Evolutionary conservation across 1,140 invertebrate genomes (phyloP).

Genomic region (Cherax quadricarinatus): DNA sequence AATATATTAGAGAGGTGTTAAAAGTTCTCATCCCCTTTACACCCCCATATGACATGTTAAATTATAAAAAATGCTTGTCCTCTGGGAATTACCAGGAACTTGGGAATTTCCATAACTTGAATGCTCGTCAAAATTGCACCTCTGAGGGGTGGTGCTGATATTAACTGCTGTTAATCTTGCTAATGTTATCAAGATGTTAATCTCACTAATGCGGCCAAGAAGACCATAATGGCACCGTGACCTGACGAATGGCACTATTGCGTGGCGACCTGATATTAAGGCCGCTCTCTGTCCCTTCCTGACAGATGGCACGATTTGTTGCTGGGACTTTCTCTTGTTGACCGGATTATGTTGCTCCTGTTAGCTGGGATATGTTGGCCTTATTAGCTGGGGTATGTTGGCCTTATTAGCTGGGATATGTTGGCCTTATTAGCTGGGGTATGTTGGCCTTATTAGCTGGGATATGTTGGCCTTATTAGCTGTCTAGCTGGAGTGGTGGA

Average conservation of each 20-base stretch:
- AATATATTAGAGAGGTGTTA: too few relatives aligned
- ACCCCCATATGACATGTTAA: too few relatives aligned
- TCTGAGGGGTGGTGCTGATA: not conserved
- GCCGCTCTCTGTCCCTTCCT: not conserved
- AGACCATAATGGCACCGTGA: not conserved
- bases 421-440: not conserved
- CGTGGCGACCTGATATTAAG: constrained; percentile 1
- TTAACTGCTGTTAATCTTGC: not conserved
- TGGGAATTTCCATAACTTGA: not conserved
- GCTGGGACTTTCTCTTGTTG: not conserved
- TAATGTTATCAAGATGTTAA: constrained; percentile 1
- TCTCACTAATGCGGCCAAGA: constrained; percentile 7
- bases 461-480: not conserved
- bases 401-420: not conserved
- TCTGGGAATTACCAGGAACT: too few relatives aligned
- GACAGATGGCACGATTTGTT: not conserved
- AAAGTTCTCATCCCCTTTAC: too few relatives aligned
- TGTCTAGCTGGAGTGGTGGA: too few relatives aligned
- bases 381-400: not conserved
- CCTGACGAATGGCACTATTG: constrained; percentile 3
- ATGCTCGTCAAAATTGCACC: not conserved
- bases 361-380: not conserved
- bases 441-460: not conserved
- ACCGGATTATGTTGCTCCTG: not conserved
- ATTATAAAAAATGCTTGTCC: too few relatives aligned